These are phyloP conservation scores for Drosophila pachea DNA, from an alignment of 1,140 invertebrate species.

Conservation along the genomic window DNA sequence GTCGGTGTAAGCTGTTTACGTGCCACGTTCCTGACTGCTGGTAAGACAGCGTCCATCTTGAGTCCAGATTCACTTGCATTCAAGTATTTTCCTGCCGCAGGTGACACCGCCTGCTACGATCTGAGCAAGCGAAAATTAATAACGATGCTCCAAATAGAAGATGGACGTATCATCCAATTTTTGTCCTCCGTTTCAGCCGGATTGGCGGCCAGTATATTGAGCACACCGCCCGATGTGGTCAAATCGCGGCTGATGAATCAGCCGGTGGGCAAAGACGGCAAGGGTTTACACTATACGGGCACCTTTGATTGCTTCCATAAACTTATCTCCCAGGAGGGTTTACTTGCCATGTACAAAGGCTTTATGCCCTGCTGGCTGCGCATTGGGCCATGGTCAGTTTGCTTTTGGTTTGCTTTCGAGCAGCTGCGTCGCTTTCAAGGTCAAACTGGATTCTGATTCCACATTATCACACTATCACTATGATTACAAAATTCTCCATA, in stretches of 20 bases:
- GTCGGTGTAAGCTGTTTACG: conserved; percentile 24
- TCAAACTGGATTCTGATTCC: no score
- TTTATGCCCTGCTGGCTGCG: conserved; percentile 41
- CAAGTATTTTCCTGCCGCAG: conserved; percentile 3
- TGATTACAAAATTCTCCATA: no score
- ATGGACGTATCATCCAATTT: no score
- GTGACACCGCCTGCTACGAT: conserved; percentile 41
- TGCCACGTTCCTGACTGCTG: conserved; percentile 34
- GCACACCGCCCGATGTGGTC: conserved; percentile 44
- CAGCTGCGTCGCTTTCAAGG: conserved; percentile 9
- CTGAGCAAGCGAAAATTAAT: conserved; percentile 34
- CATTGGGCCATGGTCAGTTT: conserved; percentile 36
- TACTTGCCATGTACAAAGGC: conserved; percentile 40
- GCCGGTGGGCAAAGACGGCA: conserved; percentile 21
- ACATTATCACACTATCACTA: no score
- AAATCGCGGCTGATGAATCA: conserved; percentile 52
- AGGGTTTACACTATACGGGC: conserved; percentile 35
- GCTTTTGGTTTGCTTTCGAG: conserved; percentile 45
- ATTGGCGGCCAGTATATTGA: conserved; percentile 12
- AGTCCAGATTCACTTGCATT: neutral
- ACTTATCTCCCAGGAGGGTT: conserved; percentile 31
- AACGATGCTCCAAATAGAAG: neutral
- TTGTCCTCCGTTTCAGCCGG: conserved; percentile 24
- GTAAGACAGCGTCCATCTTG: conserved; percentile 21
- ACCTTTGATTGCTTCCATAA: conserved; percentile 35